These are phyloP conservation scores for Porites evermanni DNA, from an alignment of 92 coral and sea anemone species.

Conservation along the genomic window DNA sequence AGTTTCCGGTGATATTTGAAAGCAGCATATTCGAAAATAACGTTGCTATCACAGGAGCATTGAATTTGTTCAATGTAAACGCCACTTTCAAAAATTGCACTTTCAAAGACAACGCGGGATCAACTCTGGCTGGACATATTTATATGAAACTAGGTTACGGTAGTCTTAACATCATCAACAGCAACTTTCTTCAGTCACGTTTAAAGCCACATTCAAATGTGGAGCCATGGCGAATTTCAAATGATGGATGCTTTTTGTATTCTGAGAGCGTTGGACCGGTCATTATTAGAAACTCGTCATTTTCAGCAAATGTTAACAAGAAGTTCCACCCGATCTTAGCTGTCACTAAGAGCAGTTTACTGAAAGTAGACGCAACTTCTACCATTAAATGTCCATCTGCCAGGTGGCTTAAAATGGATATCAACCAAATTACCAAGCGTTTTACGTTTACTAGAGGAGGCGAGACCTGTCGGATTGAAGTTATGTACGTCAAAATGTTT, in stretches of 20 bases:
- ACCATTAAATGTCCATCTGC: slow-evolving; percentile 16
- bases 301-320: neutral
- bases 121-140: slow-evolving; percentile 17
- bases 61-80: slow-evolving; percentile 16
- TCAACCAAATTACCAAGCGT: neutral
- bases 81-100: slow-evolving; percentile 2
- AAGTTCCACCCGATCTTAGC: slow-evolving; percentile 26
- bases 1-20: slow-evolving; percentile 12
- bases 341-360: slow-evolving; percentile 29
- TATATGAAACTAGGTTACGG: slow-evolving; percentile 28
- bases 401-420: neutral
- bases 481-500: slow-evolving; percentile 22
- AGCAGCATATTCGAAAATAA: slow-evolving; percentile 36
- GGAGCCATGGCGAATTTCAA: neutral
- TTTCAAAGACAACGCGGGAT: slow-evolving; percentile 27
- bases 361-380: slow-evolving; percentile 22
- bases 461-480: neutral
- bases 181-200: slow-evolving; percentile 26
- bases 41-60: slow-evolving; percentile 36
- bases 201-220: neutral
- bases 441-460: neutral
- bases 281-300: slow-evolving; percentile 16
- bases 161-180: slow-evolving; percentile 20
- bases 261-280: slow-evolving; percentile 53
- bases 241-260: slow-evolving; percentile 27